phyloP scores from a whole-genome alignment of 2,113 vertebrate genomes.

The Sisor rabdophorus region DNA sequence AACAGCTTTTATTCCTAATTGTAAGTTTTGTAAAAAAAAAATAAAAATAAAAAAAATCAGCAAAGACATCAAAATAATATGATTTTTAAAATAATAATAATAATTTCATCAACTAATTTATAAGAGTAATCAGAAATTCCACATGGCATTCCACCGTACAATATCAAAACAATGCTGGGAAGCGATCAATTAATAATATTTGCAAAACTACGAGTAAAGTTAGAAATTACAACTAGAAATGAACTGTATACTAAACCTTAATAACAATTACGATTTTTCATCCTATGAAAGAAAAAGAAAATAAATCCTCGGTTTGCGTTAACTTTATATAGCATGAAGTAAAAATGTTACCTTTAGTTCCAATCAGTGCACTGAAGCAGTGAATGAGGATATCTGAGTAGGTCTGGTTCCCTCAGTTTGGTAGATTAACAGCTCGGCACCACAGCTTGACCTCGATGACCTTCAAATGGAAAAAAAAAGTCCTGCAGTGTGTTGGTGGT shows the following conservation, averaged over 20 bases:
- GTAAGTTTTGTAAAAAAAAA: too few relatives aligned
- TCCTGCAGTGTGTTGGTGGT: slow-evolving; percentile 51
- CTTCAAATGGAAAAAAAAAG: slow-evolving; percentile 54
- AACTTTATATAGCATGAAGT: background rate
- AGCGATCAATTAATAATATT: background rate
- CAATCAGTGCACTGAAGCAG: background rate
- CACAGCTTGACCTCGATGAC: slow-evolving; percentile 53
- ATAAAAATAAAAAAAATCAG: too few relatives aligned
- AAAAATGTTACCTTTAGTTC: slow-evolving; percentile 33
- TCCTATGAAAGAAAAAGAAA: background rate
- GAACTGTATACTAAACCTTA: background rate
- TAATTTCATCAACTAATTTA: background rate
- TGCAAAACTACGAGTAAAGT: background rate
- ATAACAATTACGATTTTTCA: background rate
- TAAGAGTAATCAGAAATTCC: background rate
- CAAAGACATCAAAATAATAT: too few relatives aligned
- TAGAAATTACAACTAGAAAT: background rate
- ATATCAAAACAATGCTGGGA: background rate
- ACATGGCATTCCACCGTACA: background rate
- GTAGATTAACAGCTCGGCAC: slow-evolving; percentile 15
- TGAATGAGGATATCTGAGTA: slow-evolving; percentile 14
- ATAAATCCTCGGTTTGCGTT: background rate
- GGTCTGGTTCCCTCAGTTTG: slow-evolving; percentile 23
- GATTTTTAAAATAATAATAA: too few relatives aligned
- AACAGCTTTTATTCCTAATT: background rate